Conservation (phyloP, 2,888 invertebrate species). For the Eutolmus rufibarbis region DNA sequence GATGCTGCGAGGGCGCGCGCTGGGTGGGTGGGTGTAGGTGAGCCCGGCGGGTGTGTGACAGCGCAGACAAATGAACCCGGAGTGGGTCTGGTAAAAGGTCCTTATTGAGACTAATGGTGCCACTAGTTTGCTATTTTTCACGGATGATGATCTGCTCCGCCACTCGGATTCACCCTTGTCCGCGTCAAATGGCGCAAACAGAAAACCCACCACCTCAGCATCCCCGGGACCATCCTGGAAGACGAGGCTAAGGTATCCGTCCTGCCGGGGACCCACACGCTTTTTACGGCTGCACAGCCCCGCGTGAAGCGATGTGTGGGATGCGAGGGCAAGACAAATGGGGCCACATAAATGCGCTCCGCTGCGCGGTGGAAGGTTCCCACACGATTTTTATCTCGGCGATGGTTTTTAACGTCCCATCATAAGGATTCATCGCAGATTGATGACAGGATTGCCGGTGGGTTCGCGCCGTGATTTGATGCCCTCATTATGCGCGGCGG, state of each 20-base stretch:
- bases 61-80: conserved; percentile 2
- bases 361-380: background rate
- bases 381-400: conserved; percentile 23
- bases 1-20: background rate
- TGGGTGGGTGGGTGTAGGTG: background rate
- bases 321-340: conserved; percentile 40
- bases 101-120: conserved; percentile 38
- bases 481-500: conserved; percentile 12
- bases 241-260: background rate
- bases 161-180: conserved; percentile 26
- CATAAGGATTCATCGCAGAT: conserved; percentile 47
- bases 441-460: conserved; percentile 42
- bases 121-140: conserved; percentile 34
- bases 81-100: conserved; percentile 19
- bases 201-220: background rate
- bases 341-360: conserved; percentile 21
- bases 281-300: background rate
- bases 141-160: background rate
- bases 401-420: conserved; percentile 34
- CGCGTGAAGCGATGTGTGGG: background rate
- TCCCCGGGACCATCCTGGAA: background rate
- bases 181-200: conserved; percentile 17
- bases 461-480: conserved; percentile 2
- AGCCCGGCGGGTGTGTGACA: background rate
- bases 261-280: background rate